A percentile compares a stretch with the other conserved stretches of the same genome.
phyloP scores from a whole-genome alignment of 2,797 vertebrate genomes.

The Champsocephalus gunnari region DNA sequence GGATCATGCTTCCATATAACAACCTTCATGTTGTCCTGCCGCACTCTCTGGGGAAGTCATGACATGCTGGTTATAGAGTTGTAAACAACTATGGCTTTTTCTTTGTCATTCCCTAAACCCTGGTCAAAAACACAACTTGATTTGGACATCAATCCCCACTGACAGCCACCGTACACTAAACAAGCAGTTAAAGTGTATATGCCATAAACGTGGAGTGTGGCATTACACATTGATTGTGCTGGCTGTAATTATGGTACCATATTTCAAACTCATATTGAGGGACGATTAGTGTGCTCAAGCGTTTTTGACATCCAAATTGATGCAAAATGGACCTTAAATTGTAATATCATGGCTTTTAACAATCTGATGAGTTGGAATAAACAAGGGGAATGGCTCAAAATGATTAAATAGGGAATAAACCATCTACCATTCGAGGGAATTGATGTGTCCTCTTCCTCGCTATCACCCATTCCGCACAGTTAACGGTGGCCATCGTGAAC shows the following conservation, averaged over 20 bases:
- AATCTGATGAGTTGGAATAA: neutral
- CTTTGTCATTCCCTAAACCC: conserved; percentile 58
- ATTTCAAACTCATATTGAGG: conserved; percentile 42
- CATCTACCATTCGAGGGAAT: conserved; percentile 8
- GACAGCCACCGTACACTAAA: conserved; percentile 58
- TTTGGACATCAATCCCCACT: conserved; percentile 68
- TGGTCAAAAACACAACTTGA: conserved; percentile 73
- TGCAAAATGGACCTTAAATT: conserved; percentile 14
- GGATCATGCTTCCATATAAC: neutral
- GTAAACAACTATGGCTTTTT: conserved; percentile 56
- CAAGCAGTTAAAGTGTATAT: conserved; percentile 55
- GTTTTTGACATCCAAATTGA: conserved; percentile 7
- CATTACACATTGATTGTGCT: conserved; percentile 60
- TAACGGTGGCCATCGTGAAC: conserved; percentile 51
- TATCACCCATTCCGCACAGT: conserved; percentile 34
- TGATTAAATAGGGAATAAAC: conserved; percentile 34
- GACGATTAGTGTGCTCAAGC: conserved; percentile 9
- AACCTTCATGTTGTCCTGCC: conserved; percentile 4
- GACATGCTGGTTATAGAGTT: conserved; percentile 59
- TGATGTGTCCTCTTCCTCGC: conserved; percentile 17
- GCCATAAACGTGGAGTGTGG: conserved; percentile 58
- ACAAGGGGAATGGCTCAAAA: conserved; percentile 7
- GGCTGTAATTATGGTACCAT: conserved; percentile 61
- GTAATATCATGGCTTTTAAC: conserved; percentile 26
- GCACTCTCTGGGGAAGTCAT: conserved; percentile 36